Percentiles rank a stretch among this genome's conserved stretches.
Evolutionary conservation across 2,888 invertebrate genomes (phyloP).

Genomic region (Scaptomyza polygonia): DNA sequence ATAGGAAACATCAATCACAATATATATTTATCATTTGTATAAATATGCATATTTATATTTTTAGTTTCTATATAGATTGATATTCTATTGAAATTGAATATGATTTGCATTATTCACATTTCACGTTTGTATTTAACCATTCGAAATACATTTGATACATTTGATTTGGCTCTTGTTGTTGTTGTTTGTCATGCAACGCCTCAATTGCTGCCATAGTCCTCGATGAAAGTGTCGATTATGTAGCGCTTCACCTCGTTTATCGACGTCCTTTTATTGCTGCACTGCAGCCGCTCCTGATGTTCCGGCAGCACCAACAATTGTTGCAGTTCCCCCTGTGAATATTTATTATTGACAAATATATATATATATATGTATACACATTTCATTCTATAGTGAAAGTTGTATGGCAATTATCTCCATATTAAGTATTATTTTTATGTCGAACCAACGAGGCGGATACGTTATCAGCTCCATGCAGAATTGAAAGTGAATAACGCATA

Average conservation of each 20-base stretch:
- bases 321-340: constrained; percentile 82
- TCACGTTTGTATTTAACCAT: constrained; percentile 26
- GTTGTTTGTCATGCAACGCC: constrained; percentile 24
- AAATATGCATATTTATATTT: constrained; percentile 34
- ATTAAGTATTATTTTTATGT: constrained; percentile 54
- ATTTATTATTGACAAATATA: background rate
- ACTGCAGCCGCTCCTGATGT: constrained; percentile 83
- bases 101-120: constrained; percentile 37
- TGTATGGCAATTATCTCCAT: constrained; percentile 47
- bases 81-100: constrained; percentile 39
- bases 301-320: constrained; percentile 83
- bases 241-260: constrained; percentile 84
- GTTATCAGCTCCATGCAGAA: constrained; percentile 49
- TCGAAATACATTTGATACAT: constrained; percentile 55
- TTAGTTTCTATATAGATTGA: constrained; percentile 19
- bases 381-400: constrained; percentile 1
- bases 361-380: background rate
- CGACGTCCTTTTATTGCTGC: constrained; percentile 82
- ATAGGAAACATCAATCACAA: constrained; percentile 77
- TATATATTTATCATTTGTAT: constrained; percentile 26
- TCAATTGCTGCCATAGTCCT: constrained; percentile 83
- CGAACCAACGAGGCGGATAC: constrained; percentile 45
- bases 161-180: constrained; percentile 31
- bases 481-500: constrained; percentile 39
- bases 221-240: constrained; percentile 84